phyloP scores from a whole-genome alignment of 2,888 invertebrate genomes.

The Dioctria rufipes region DNA sequence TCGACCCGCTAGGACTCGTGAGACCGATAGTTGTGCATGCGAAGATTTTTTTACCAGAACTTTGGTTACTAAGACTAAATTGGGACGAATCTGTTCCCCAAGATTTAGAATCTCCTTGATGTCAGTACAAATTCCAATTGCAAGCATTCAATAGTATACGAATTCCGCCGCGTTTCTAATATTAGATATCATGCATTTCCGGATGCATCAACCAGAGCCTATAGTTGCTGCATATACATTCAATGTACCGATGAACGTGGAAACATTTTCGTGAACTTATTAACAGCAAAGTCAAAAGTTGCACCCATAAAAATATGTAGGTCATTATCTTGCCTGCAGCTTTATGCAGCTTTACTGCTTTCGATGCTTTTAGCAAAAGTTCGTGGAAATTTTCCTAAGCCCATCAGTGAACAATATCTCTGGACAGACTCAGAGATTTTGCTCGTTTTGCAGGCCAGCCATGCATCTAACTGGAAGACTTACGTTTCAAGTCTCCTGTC shows the following conservation, averaged over 20 bases:
- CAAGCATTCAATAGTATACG: not conserved
- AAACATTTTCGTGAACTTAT: not conserved
- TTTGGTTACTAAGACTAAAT: too few relatives aligned
- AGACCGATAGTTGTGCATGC: too few relatives aligned
- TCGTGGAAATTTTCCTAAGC: not conserved
- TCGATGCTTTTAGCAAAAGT: conserved; percentile 6
- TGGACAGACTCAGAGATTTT: conserved; percentile 52
- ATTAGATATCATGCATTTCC: too few relatives aligned
- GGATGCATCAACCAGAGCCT: conserved; percentile 52
- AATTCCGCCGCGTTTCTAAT: not conserved
- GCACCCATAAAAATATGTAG: not conserved
- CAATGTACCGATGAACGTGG: not conserved
- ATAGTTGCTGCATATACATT: conserved; percentile 27
- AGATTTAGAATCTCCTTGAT: too few relatives aligned
- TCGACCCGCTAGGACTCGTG: too few relatives aligned
- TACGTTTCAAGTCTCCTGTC: conserved; percentile 56
- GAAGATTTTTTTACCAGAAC: too few relatives aligned
- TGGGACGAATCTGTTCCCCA: too few relatives aligned
- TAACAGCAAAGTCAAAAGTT: conserved; percentile 29
- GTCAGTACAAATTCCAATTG: conserved; percentile 5
- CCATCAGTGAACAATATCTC: not conserved
- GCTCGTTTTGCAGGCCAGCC: too few relatives aligned
- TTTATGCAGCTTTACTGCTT: conserved; percentile 45
- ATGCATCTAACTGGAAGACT: too few relatives aligned
- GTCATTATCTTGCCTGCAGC: too few relatives aligned